A percentile compares a stretch with the other conserved stretches of the same genome.
Conservation (phyloP, 2,888 invertebrate species). For the Sepiola atlantica region DNA sequence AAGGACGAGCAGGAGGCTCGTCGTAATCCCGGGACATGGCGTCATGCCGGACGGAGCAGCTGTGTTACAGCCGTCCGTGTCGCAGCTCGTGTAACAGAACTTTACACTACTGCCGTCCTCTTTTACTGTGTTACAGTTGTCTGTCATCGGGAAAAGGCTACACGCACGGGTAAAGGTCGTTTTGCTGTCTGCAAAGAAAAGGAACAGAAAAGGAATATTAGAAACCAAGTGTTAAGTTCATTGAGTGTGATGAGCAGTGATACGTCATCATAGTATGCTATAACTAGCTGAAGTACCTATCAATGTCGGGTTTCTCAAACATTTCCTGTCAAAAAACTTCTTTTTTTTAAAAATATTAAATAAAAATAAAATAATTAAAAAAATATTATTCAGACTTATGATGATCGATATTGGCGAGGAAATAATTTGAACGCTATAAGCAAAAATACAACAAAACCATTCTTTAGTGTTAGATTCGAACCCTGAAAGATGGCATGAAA, state of each 20-base stretch:
- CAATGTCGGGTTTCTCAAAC: too few relatives aligned
- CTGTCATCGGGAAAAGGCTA: conserved; percentile 21
- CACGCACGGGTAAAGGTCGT: background rate
- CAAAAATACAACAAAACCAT: too few relatives aligned
- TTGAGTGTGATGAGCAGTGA: background rate
- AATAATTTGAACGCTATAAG: too few relatives aligned
- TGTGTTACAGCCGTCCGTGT: conserved; percentile 40
- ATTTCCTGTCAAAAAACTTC: too few relatives aligned
- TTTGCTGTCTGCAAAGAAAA: conserved; percentile 8
- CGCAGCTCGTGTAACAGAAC: conserved; percentile 21
- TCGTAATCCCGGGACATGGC: background rate
- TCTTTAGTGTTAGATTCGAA: too few relatives aligned
- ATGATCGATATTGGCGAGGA: too few relatives aligned
- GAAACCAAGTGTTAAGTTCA: background rate
- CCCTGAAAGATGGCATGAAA: too few relatives aligned
- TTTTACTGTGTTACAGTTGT: background rate
- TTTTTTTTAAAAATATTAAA: too few relatives aligned
- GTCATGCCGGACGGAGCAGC: background rate
- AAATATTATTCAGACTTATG: too few relatives aligned
- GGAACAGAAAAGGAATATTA: background rate
- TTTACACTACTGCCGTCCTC: background rate
- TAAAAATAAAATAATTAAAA: too few relatives aligned
- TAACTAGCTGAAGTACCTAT: too few relatives aligned
- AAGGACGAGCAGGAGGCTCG: background rate
- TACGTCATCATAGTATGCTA: too few relatives aligned